A percentile compares a stretch with the other conserved stretches of the same genome.
Evolutionary conservation across 2,113 vertebrate genomes (phyloP).

Genomic region (Microcebus tavaratra): DNA sequence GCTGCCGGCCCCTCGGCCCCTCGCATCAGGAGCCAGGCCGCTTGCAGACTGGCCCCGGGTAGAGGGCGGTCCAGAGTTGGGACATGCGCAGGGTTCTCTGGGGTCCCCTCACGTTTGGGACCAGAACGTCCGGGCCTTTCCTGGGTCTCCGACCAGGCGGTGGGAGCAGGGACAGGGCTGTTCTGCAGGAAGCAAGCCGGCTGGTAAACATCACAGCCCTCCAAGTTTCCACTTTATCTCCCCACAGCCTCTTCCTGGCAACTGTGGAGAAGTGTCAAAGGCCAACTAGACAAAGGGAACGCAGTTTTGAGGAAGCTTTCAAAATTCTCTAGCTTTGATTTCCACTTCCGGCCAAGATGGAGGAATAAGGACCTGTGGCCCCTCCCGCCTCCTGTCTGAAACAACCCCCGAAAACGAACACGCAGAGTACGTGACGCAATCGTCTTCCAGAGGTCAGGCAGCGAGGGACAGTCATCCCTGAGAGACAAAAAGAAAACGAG

Average conservation of each 20-base stretch:
- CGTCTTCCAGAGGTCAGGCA: not conserved
- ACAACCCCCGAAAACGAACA: not conserved
- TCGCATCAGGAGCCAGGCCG: not conserved
- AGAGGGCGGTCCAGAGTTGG: not conserved
- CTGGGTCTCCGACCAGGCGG: not conserved
- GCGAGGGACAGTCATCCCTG: not conserved
- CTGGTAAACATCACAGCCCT: constrained; percentile 32
- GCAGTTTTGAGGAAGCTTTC: not conserved
- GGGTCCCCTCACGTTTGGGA: not conserved
- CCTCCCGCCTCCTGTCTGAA: not conserved
- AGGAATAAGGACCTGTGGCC: not conserved
- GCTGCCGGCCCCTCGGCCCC: not conserved
- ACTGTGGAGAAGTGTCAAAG: not conserved
- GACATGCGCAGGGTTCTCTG: not conserved
- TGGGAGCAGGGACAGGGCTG: not conserved
- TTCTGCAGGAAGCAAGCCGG: not conserved
- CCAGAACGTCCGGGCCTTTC: not conserved
- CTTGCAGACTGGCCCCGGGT: too few relatives aligned
- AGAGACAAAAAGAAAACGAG: not conserved
- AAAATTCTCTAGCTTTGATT: not conserved
- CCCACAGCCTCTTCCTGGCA: constrained; percentile 14
- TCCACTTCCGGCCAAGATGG: not conserved
- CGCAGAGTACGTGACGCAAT: not conserved
- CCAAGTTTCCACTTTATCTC: constrained; percentile 26
- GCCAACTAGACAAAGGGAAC: not conserved